Base-by-base conservation (phyloP, 1,140 invertebrate species). In the Nomia melanderi region DNA sequence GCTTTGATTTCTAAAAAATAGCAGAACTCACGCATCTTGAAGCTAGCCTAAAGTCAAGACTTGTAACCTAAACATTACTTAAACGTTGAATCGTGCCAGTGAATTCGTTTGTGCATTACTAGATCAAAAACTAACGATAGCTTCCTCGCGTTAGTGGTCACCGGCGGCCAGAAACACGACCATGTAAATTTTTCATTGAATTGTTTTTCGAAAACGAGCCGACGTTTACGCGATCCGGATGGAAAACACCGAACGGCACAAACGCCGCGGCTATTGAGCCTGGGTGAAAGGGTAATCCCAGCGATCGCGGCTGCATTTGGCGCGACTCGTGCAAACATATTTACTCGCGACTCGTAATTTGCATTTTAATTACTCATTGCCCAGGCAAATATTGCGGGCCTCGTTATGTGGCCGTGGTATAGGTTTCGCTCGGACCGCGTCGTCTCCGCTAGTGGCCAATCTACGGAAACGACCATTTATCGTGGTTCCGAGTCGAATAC, bases 351-450 rank as follows among this genome's bases (percentile, higher is more conserved):
- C 77, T 54, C 74, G 75, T 82, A 86, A 88, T 88, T 88, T 88
- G 74, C 86, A 87, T 88, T 88, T 88, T 88, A 88, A 88, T 88
- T 88, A 85, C 81, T 82, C 83, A 87, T 86, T 71, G 84, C 77
- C 81, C 78, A 80, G 78, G 76, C 78, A 84, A 86, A 85, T 86
- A 88, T 88, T 78, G 83, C 77, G 71, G 69, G 60, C 67, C 79
- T 85, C 81, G 79, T 87, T 85, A 81, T 77, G 76, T 63, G 64
- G 76, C 76, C 77, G 47, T 27, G 50, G 65, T 23, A n/a, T 59
- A 41, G 54, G 78, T 71, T 65, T 63, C 70, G 59, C 53, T 69
- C 65, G 54, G 33, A 79, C 53, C 70, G 41, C 36, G 81, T 66
- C 75, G 56, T 41, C 65, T 69, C 69, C 59, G 23, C 33, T 47